These are phyloP conservation scores for Ostrea edulis DNA, from an alignment of 1,140 invertebrate genomes.

Conservation along the genomic window DNA sequence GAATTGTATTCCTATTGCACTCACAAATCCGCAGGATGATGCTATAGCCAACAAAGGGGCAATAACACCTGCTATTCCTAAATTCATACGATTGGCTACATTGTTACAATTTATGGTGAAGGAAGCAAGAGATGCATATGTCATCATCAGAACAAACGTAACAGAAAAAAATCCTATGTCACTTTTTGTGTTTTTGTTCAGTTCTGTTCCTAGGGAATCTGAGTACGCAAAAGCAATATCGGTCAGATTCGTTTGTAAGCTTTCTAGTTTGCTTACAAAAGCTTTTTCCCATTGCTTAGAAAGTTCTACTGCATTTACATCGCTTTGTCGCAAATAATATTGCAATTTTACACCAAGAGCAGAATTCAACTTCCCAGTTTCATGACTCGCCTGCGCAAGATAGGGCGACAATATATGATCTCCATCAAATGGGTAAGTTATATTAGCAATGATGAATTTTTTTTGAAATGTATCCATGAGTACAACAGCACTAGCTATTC, in stretches of 20 bases:
- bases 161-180: too few relatives aligned
- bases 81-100: slow-evolving; percentile 53
- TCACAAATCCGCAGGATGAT: slow-evolving; percentile 93
- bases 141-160: slow-evolving; percentile 61
- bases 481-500: neutral
- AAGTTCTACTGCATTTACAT: neutral
- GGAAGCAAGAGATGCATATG: slow-evolving; percentile 56
- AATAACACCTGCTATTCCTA: slow-evolving; percentile 83
- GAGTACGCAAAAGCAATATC: slow-evolving; percentile 56
- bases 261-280: slow-evolving; percentile 7
- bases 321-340: slow-evolving; percentile 26
- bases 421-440: neutral
- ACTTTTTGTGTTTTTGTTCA: slow-evolving; percentile 51
- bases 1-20: slow-evolving; percentile 94
- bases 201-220: slow-evolving; percentile 57
- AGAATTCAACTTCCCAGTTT: neutral
- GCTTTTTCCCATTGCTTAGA: slow-evolving; percentile 36
- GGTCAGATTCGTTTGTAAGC: neutral
- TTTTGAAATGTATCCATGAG: neutral
- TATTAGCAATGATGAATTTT: neutral
- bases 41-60: slow-evolving; percentile 93
- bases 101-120: slow-evolving; percentile 51
- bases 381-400: neutral
- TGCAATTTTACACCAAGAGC: neutral
- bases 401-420: neutral